Evolutionary conservation across 2,888 invertebrate genomes (phyloP).

Genomic region (Portevinia maculata): DNA sequence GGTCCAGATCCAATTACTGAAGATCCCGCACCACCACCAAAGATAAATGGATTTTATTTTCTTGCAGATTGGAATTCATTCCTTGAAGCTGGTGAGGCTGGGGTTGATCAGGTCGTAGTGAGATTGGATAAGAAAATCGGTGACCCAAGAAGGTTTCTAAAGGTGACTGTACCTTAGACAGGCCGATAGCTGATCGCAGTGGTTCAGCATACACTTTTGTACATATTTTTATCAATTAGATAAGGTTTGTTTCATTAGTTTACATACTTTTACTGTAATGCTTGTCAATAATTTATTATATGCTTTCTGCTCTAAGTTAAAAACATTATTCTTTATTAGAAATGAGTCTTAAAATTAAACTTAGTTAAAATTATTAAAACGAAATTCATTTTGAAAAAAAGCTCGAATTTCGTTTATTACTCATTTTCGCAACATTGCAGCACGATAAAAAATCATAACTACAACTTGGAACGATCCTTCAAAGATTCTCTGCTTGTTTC

Average conservation of each 20-base stretch:
- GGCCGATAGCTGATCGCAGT: neutral
- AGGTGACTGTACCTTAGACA: conserved; percentile 88
- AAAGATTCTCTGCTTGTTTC: no score
- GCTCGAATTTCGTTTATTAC: neutral
- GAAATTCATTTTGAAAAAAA: neutral
- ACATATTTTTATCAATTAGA: conserved; percentile 45
- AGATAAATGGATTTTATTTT: conserved; percentile 92
- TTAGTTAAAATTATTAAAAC: neutral
- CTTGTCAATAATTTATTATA: conserved; percentile 60
- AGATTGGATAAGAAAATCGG: conserved; percentile 92
- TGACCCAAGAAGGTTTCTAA: conserved; percentile 90
- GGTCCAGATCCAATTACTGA: conserved; percentile 85
- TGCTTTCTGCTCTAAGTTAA: conserved; percentile 2
- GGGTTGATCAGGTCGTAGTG: conserved; percentile 90
- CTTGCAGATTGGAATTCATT: conserved; percentile 94
- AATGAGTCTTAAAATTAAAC: neutral
- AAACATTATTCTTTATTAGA: neutral
- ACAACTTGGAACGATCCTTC: no score
- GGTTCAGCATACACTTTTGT: conserved; percentile 34
- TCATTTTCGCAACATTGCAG: no score
- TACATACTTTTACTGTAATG: conserved; percentile 13
- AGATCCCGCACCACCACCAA: conserved; percentile 86
- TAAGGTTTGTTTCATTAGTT: conserved; percentile 3
- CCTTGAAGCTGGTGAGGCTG: conserved; percentile 89
- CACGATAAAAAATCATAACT: no score